Conservation (phyloP, 92 coral and sea anemone genomes). For the Palythoa caribaeorum region DNA sequence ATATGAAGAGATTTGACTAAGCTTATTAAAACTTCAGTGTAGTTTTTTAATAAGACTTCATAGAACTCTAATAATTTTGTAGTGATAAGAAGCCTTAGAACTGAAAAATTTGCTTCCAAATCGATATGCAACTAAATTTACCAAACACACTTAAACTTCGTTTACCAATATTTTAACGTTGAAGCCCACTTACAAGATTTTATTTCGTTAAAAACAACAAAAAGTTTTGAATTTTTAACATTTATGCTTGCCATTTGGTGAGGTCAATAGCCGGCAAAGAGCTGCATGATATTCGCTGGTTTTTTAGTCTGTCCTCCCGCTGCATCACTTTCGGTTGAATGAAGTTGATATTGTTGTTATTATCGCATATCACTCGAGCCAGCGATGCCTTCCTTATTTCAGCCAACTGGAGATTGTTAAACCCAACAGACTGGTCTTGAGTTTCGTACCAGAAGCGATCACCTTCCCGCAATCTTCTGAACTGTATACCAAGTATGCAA, state of each 20-base stretch:
- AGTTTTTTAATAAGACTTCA: too few species aligned
- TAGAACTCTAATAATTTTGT: too few species aligned
- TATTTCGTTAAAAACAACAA: too few species aligned
- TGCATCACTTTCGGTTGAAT: constrained; percentile 16
- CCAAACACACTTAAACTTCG: too few species aligned
- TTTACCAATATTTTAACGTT: too few species aligned
- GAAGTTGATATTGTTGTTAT: background rate
- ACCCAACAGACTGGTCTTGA: background rate
- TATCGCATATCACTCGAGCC: constrained; percentile 31
- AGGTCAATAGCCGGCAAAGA: background rate
- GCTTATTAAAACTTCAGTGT: too few species aligned
- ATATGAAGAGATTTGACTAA: too few species aligned
- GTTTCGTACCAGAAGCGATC: constrained; percentile 43
- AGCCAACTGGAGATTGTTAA: background rate
- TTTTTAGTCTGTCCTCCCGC: background rate
- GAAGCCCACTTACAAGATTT: too few species aligned
- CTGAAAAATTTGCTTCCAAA: too few species aligned
- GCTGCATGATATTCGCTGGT: background rate
- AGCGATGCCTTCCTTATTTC: constrained; percentile 11
- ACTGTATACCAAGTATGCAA: background rate
- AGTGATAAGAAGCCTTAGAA: too few species aligned
- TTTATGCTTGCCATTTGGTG: background rate
- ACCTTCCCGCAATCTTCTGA: background rate
- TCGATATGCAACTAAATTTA: too few species aligned
- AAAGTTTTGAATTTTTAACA: too few species aligned